These are phyloP conservation scores for Pocillopora meandrina DNA, from an alignment of 92 coral and sea anemone species.

Conservation along the genomic window DNA sequence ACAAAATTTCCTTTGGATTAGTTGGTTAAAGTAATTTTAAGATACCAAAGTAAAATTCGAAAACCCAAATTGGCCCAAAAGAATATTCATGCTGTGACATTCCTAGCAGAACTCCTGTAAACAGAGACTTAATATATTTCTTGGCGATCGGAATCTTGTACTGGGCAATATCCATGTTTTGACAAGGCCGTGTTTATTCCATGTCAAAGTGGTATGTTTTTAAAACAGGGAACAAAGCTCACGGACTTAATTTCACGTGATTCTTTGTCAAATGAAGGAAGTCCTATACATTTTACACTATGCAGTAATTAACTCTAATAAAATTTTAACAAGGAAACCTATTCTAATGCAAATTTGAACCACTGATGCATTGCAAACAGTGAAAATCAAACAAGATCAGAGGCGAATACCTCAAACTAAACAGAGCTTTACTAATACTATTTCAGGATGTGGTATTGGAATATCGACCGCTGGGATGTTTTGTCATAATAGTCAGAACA, in stretches of 20 bases:
- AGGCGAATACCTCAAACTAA: conserved; percentile 2
- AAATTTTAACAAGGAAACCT: conserved; percentile 16
- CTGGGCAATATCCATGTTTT: conserved; percentile 21
- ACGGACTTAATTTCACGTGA: neutral
- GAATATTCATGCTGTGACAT: conserved; percentile 3
- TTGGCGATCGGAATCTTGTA: neutral
- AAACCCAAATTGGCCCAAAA: neutral
- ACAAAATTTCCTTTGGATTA: neutral
- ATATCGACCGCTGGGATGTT: neutral
- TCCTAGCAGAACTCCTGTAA: conserved; percentile 31
- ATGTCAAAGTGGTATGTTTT: neutral
- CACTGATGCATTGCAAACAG: conserved; percentile 6
- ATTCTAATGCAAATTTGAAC: conserved; percentile 28
- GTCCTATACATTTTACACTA: neutral
- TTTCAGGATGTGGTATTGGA: neutral
- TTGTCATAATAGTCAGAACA: neutral
- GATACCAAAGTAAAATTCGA: no score
- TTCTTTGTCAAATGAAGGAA: conserved; percentile 17
- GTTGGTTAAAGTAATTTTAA: no score
- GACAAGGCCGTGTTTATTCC: conserved; percentile 3
- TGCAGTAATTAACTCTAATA: conserved; percentile 2
- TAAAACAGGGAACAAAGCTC: neutral
- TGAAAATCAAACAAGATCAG: neutral
- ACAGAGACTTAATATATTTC: conserved; percentile 21
- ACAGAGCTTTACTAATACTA: conserved; percentile 7